Percentiles rank a stretch among this genome's conserved stretches.
Evolutionary conservation across 2,113 vertebrate genomes (phyloP).

Genomic region (Neopipo cinnamomea): DNA sequence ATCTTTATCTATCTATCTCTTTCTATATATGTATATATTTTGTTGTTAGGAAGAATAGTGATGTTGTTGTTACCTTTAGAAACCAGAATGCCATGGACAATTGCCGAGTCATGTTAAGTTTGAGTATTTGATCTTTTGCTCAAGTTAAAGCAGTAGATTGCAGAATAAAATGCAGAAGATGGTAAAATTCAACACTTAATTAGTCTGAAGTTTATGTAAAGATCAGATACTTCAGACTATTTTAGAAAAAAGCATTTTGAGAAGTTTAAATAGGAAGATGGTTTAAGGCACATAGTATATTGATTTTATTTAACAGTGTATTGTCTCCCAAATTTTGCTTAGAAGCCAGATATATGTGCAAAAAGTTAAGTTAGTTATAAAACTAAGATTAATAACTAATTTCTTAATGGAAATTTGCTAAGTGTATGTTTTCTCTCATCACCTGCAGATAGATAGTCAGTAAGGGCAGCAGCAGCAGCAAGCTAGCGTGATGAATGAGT

Average conservation of each 20-base stretch:
- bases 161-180: conserved; percentile 56
- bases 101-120: conserved; percentile 67
- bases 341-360: conserved; percentile 64
- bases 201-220: conserved; percentile 75
- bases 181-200: conserved; percentile 29
- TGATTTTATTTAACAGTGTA: conserved; percentile 67
- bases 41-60: conserved; percentile 51
- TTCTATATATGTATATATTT: conserved; percentile 45
- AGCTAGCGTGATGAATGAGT: conserved; percentile 15
- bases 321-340: conserved; percentile 72
- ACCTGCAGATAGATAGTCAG: conserved; percentile 75
- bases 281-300: conserved; percentile 58
- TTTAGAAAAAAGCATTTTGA: conserved; percentile 38
- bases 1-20: conserved; percentile 35
- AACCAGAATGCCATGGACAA: conserved; percentile 79
- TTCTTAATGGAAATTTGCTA: conserved; percentile 63
- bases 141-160: conserved; percentile 66
- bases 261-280: conserved; percentile 71
- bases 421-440: conserved; percentile 62
- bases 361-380: conserved; percentile 68
- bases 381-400: conserved; percentile 63
- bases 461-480: conserved; percentile 66
- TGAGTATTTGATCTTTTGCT: conserved; percentile 67
- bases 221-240: conserved; percentile 69
- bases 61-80: conserved; percentile 51